These are phyloP conservation scores for Casuarius casuarius DNA, from an alignment of 2,113 vertebrate genomes.

Conservation along the genomic window DNA sequence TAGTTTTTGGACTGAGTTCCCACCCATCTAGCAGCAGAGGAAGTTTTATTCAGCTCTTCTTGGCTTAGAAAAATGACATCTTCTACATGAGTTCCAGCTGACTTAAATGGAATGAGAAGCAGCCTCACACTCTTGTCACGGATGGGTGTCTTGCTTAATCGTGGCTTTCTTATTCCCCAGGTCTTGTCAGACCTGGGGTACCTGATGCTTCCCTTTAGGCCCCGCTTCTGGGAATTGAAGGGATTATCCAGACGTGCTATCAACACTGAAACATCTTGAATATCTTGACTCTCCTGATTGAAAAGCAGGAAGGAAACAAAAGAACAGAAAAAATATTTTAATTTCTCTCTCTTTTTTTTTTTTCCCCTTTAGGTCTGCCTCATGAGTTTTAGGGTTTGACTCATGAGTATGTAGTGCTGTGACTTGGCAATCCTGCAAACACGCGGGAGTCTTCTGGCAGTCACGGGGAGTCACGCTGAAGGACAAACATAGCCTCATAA, in stretches of 20 bases:
- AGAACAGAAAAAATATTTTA: background rate
- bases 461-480: background rate
- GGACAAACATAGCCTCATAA: background rate
- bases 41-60: background rate
- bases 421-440: background rate
- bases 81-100: background rate
- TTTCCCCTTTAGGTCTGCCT: background rate
- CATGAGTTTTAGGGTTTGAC: background rate
- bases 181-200: background rate
- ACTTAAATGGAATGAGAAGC: background rate
- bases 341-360: too few species aligned
- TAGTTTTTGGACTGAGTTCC: background rate
- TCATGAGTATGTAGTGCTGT: background rate
- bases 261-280: background rate
- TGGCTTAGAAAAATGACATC: background rate
- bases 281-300: background rate
- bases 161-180: background rate
- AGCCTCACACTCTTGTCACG: background rate
- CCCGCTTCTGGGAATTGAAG: background rate
- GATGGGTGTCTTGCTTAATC: background rate
- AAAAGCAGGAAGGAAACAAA: background rate
- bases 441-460: background rate
- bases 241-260: background rate
- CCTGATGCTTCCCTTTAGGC: background rate
- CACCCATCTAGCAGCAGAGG: background rate